Evolutionary conservation across 2,797 vertebrate genomes (phyloP), one percentile per base, ranked within the genome.

Genomic region (Microctenopoma stevenorrisi): DNA sequence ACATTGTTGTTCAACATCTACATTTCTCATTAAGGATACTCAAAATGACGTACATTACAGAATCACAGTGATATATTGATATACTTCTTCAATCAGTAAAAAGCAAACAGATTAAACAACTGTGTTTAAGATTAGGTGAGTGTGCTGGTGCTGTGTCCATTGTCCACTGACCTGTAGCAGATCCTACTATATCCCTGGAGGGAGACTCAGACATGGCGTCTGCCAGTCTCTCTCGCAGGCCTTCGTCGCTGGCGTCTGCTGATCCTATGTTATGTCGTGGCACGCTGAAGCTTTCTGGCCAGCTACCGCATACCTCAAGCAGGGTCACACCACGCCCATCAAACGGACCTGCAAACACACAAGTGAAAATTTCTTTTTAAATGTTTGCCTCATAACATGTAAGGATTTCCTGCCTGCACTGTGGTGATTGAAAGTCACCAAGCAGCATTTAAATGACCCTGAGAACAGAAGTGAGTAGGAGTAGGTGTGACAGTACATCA

Each of bases 161-260:
- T 49, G 26, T 57, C 18, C 13, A 65, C 88, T 94, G 92, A 99
- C 98, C 98, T 96, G 97, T 98, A 86, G 96, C 97, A 33, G 96
- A 95, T 81, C 96, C 96, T 69, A 96, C 96, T 1, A 96, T 94
- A 64, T 99, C 97, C 86, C 96, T 92, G 86, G 96, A 96, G 12
- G 97, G 98, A 0, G 97, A 99, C 46, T 99, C 97, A 0, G 97
- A 97, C 98, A 99, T 99, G 56, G 98, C 97, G 0, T 99, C 98
- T 0, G 97, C 98, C 63, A 99, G 94, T 46, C 97, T 95, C 86
- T 99, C 98, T 22, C 97, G 92, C 38, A 99, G 96, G 56, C 97
- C 97, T 87, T 99, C 98, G 52, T 99, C 98, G 0, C 94, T 94
- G 86, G 93, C 93, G 68, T 99, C 98, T 46, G 95, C 88, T 25